Evolutionary conservation across 2,797 vertebrate genomes (phyloP).

Genomic region (Rhodeus uyekii): DNA sequence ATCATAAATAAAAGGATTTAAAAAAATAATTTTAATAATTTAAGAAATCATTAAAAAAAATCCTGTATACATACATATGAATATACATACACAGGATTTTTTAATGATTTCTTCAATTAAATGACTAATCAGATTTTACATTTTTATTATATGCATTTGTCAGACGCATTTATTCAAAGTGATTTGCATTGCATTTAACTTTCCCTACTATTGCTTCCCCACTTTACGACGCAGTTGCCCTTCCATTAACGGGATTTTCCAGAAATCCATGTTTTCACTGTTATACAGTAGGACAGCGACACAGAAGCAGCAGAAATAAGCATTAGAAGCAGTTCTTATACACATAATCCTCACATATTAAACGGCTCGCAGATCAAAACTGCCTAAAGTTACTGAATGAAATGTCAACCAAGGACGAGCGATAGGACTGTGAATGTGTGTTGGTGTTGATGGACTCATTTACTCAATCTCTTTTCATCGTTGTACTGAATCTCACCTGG

Average conservation of each 20-base stretch:
- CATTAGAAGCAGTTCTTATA: neutral
- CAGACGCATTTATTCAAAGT: neutral
- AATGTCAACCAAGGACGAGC: neutral
- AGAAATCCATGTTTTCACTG: neutral
- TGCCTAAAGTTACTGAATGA: neutral
- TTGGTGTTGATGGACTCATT: neutral
- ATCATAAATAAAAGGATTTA: too few relatives aligned
- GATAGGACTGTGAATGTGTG: neutral
- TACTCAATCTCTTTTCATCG: too few relatives aligned
- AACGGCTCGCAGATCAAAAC: neutral
- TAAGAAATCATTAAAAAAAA: too few relatives aligned
- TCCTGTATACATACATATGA: too few relatives aligned
- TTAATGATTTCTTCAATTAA: neutral
- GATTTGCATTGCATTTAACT: neutral
- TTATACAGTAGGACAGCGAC: neutral
- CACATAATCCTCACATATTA: neutral
- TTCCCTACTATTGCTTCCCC: too few relatives aligned
- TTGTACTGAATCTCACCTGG: too few relatives aligned
- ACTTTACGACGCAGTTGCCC: neutral
- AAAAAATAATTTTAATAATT: too few relatives aligned
- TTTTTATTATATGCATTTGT: neutral
- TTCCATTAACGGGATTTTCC: neutral
- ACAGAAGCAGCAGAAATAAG: neutral
- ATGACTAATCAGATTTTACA: neutral
- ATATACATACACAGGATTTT: neutral